Conservation (phyloP, 1,140 invertebrate genomes). For the Magallana gigas region DNA sequence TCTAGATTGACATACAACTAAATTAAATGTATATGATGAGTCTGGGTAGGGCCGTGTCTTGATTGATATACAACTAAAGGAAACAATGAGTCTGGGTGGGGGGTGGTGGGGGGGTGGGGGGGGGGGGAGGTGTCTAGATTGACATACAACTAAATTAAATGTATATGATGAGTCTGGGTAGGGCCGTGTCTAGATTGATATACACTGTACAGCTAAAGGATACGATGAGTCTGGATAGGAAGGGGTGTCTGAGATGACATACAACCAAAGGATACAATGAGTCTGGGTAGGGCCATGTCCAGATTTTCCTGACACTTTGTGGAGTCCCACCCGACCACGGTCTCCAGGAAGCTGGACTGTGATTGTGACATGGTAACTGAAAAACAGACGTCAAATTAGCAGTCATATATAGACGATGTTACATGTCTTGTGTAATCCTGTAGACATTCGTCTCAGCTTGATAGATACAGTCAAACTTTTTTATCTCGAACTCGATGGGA, state of each 20-base stretch:
- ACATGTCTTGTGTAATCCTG: neutral
- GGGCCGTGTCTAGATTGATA: neutral
- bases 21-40: neutral
- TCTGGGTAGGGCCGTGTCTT: neutral
- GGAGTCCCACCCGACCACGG: conserved; percentile 64
- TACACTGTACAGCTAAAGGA: no score
- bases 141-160: no score
- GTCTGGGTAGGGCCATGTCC: conserved; percentile 61
- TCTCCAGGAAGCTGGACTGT: conserved; percentile 64
- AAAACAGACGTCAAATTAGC: neutral
- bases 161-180: neutral
- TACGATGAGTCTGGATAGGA: neutral
- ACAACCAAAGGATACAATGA: conserved; percentile 65
- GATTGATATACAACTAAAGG: neutral
- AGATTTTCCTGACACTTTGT: conserved; percentile 61
- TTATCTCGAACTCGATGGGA: no score
- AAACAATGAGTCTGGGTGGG: neutral
- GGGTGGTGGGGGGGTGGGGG: no score
- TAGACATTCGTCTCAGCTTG: neutral
- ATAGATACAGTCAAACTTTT: no score
- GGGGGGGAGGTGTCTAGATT: no score
- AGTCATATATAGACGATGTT: neutral
- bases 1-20: no score
- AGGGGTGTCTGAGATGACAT: neutral
- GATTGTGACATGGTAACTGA: conserved; percentile 48